phyloP scores from a whole-genome alignment of 2,888 invertebrate species.

The Anorthoa munda region DNA sequence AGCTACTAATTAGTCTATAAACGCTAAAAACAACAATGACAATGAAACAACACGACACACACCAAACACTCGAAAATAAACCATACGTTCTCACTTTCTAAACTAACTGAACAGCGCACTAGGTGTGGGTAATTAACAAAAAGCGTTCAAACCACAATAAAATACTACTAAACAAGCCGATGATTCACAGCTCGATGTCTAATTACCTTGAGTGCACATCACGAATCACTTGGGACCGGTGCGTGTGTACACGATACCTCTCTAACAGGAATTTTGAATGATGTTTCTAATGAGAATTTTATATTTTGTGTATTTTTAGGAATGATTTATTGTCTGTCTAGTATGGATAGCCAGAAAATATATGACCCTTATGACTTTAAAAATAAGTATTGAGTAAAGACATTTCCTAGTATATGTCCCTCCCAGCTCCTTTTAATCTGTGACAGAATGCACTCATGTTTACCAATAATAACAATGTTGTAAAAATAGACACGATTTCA shows the following conservation, averaged over 20 bases:
- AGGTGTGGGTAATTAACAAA: constrained; percentile 65
- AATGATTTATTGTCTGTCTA: not conserved
- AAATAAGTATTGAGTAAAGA: not conserved
- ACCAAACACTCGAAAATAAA: not conserved
- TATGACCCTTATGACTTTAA: not conserved
- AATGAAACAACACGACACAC: constrained; percentile 18
- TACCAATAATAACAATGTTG: not conserved
- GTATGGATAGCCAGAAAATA: not conserved
- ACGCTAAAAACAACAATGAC: not conserved
- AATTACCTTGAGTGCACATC: constrained; percentile 75
- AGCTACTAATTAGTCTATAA: not conserved
- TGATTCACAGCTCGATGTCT: constrained; percentile 66
- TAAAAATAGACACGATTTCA: not conserved
- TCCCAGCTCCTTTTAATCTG: not conserved
- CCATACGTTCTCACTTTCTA: constrained; percentile 4
- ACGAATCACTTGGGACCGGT: constrained; percentile 61
- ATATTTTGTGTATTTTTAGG: constrained; percentile 19
- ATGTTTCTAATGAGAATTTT: constrained; percentile 21
- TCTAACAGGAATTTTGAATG: constrained; percentile 44
- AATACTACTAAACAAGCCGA: constrained; percentile 57
- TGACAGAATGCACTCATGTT: not conserved
- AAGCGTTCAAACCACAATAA: constrained; percentile 45
- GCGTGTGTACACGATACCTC: constrained; percentile 43
- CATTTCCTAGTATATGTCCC: too few relatives aligned
- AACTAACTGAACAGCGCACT: constrained; percentile 66